Base-by-base conservation (phyloP, 2,113 vertebrate genomes). In the Artemisiospiza belli region DNA sequence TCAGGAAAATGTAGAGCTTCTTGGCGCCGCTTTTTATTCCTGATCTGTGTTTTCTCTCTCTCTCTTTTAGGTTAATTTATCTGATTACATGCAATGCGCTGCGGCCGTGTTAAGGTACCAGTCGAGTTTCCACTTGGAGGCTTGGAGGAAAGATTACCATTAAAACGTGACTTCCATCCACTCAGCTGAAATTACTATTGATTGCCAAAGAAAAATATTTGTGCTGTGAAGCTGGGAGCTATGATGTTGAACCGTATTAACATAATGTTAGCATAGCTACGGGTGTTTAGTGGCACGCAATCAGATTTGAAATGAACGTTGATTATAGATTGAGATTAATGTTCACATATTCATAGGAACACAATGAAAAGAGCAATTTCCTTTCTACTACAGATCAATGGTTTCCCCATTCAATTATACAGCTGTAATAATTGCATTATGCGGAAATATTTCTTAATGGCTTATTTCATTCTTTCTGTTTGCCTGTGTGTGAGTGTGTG, bases 371-470 rank as follows among this genome's bases (percentile, higher is more conserved):
- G 98, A 99, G 98, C 98, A 98, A 99, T 99, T 99, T 98, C 98
- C 98, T 99, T 98, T 98, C 98, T 99, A 98, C 98, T 99, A 98
- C 99, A 99, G 99, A 99, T 99, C 99, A 99, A 99, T 99, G 99
- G 98, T 98, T 99, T 99, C 98, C 98, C 98, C 98, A 98, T 99
- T 99, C 99, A 99, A 99, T 99, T 99, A 99, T 98, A 99, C 98
- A 98, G 98, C 98, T 99, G 98, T 99, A 99, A 98, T 99, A 99
- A 99, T 99, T 99, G 99, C 98, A 99, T 98, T 98, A 98, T 98
- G 97, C 97, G 95, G 98, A 98, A 98, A 98, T 98, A 98, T 98
- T 98, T 98, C 98, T 98, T 98, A 98, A 98, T 98, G 97, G 98
- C 97, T 98, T 98, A 98, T 98, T 98, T 98, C 97, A 97, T 98